Base-by-base conservation (phyloP, 2,797 vertebrate genomes). In the Pteronotus mesoamericanus region DNA sequence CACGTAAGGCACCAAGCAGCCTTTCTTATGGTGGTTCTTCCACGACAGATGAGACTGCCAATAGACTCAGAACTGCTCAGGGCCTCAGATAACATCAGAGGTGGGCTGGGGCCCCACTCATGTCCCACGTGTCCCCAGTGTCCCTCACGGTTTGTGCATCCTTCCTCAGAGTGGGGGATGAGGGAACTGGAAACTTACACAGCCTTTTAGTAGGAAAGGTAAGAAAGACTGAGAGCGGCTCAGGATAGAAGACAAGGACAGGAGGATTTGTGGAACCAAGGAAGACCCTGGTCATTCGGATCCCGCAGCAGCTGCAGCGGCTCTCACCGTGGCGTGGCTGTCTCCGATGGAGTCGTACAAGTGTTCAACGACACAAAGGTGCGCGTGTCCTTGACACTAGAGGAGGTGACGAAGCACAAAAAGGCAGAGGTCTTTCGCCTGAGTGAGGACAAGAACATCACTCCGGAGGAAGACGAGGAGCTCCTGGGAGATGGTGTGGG, bases 351-450 rank as follows among this genome's bases (percentile, higher is more conserved):
- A 11, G 99, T 99, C 69, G 98, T 99, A 88, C 98, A 98, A 1
- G 97, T 99, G 97, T 99, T 99, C 98, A 99, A 99, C 2, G 99
- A 99, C 71, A 99, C 99, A 99, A 99, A 99, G 98, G 99, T 99
- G 96, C 99, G 99, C 44, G 99, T 99, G 95, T 98, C 98, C 0
- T 98, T 99, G 21, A 98, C 98, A 0, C 99, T 99, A 79, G 99
- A 99, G 0, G 99, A 99, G 78, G 99, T 99, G 97, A 99, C 96
- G 98, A 99, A 98, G 98, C 99, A 99, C 98, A 99, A 99, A 99
- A 99, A 99, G 99, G 99, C 99, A 0, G 98, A 99, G 86, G 97
- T 99, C 5, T 99, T 99, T 98, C 99, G 99, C 93, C 75, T 99
- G 94, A 99, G 99, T 32, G 98, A 99, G 2, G 99, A 99, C 97